Conservation (phyloP, 1,140 invertebrate genomes). For the Lamellibrachia luymesi region DNA sequence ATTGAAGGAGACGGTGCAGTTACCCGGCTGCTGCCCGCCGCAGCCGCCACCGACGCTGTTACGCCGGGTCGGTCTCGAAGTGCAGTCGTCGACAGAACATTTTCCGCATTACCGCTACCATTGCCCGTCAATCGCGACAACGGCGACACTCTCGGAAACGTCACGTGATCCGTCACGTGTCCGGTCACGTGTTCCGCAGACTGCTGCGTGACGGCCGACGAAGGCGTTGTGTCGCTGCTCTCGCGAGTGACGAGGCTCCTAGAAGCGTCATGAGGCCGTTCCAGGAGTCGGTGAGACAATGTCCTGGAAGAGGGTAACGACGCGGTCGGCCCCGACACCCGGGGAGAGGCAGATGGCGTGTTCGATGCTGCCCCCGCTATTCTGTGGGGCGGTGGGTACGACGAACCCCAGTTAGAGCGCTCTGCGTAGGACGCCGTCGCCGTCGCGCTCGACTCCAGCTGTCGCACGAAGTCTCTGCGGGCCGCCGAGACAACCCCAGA, state of each 20-base stretch:
- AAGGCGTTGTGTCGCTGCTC: not conserved
- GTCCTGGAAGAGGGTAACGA: not conserved
- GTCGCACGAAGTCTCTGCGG: not conserved
- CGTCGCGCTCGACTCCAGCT: not conserved
- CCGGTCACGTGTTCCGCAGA: not conserved
- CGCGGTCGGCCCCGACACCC: not conserved
- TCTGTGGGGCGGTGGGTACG: not conserved
- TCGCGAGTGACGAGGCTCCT: not conserved
- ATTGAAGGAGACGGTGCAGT: not conserved
- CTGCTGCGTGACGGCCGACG: not conserved
- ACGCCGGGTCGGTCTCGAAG: not conserved
- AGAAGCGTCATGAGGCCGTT: not conserved
- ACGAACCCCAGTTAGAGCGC: not conserved
- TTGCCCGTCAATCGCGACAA: not conserved
- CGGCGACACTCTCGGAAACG: not conserved
- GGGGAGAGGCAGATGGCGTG: not conserved
- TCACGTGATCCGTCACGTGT: not conserved
- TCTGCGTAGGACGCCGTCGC: not conserved
- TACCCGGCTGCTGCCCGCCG: too few relatives aligned
- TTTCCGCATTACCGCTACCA: too few relatives aligned
- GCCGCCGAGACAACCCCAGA: not conserved
- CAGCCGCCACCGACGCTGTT: not conserved
- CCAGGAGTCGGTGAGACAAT: not conserved
- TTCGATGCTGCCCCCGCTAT: not conserved
- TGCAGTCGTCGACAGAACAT: not conserved